phyloP scores from a whole-genome alignment of 2,113 vertebrate species.

The Candoia aspera region DNA sequence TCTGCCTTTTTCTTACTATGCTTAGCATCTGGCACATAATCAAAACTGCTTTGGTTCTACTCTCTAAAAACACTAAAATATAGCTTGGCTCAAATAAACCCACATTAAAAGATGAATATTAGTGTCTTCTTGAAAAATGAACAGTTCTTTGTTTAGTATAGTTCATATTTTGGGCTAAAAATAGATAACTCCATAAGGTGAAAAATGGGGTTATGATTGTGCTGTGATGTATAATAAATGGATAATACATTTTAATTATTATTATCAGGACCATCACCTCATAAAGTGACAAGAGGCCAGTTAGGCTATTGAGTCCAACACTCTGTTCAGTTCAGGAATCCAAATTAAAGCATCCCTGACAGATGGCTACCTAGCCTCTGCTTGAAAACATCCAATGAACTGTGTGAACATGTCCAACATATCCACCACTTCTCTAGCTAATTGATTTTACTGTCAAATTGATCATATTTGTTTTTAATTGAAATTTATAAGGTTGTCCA shows the following conservation, averaged over 20 bases:
- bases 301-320: background rate
- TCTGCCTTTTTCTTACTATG: conserved; percentile 53
- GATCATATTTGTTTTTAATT: background rate
- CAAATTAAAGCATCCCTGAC: background rate
- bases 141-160: conserved; percentile 21
- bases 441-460: background rate
- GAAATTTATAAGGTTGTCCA: background rate
- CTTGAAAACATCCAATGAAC: background rate
- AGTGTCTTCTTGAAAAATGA: conserved; percentile 51
- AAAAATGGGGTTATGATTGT: conserved; percentile 26
- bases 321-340: background rate
- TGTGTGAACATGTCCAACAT: background rate
- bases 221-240: background rate
- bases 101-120: conserved; percentile 23
- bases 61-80: conserved; percentile 60
- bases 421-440: background rate
- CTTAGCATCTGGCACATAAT: conserved; percentile 58
- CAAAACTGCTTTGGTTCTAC: conserved; percentile 42
- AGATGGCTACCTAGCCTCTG: background rate
- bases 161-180: conserved; percentile 14
- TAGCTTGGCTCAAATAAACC: conserved; percentile 32
- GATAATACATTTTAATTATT: conserved; percentile 36
- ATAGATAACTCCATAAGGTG: conserved; percentile 29
- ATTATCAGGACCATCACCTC: background rate
- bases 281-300: background rate